These are phyloP conservation scores for Galaxea fascicularis DNA, from an alignment of 92 coral and sea anemone species.

Conservation along the genomic window DNA sequence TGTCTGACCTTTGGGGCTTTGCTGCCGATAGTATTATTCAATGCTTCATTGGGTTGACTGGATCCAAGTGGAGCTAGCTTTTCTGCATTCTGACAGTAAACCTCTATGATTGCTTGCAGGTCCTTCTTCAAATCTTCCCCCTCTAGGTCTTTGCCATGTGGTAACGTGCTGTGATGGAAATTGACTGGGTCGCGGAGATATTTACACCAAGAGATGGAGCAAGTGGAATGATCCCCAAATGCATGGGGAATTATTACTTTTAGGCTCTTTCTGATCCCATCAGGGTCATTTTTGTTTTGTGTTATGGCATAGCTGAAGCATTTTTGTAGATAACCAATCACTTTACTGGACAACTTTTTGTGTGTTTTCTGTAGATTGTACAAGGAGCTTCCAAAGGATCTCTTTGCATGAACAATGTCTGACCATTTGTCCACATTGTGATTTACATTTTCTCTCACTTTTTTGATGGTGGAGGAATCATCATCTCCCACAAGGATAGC, in stretches of 20 bases:
- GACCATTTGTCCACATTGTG: conserved; percentile 42
- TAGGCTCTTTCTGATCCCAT: conserved; percentile 28
- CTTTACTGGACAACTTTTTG: conserved; percentile 23
- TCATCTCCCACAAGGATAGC: too few relatives aligned
- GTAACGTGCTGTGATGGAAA: not conserved
- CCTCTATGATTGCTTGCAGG: too few relatives aligned
- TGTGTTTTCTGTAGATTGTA: too few relatives aligned
- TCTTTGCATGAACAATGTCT: conserved; percentile 64
- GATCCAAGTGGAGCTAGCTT: too few relatives aligned
- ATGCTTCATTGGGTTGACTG: too few relatives aligned
- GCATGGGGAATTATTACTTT: conserved; percentile 36
- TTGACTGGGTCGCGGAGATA: conserved; percentile 4
- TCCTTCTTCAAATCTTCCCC: too few relatives aligned
- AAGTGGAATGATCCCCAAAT: conserved; percentile 35
- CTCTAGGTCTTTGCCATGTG: too few relatives aligned
- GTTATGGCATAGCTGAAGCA: conserved; percentile 42
- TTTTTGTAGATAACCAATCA: conserved; percentile 29
- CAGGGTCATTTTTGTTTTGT: conserved; percentile 29
- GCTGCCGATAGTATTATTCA: too few relatives aligned
- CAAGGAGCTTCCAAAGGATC: conserved; percentile 34
- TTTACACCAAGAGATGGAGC: conserved; percentile 40
- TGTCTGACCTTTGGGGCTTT: too few relatives aligned
- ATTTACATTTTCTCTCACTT: too few relatives aligned
- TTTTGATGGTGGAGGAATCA: too few relatives aligned
- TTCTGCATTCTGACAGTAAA: too few relatives aligned